These are phyloP conservation scores for Drosophila melanica DNA, from an alignment of 1,140 invertebrate genomes.

Conservation along the genomic window DNA sequence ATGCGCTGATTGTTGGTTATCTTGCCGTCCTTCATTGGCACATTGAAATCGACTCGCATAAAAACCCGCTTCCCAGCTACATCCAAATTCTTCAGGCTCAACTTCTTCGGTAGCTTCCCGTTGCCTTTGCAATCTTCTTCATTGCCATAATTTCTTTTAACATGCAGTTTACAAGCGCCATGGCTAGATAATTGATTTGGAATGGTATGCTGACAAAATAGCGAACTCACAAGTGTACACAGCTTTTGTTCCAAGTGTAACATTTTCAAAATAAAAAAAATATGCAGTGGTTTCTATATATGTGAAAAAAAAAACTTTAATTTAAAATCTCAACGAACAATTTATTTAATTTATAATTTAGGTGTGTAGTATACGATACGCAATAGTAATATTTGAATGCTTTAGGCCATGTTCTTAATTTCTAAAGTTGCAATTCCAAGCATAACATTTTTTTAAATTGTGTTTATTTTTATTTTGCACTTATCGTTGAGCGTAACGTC, in stretches of 20 bases:
- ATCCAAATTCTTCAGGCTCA: conserved; percentile 91
- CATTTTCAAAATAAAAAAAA: conserved; percentile 2
- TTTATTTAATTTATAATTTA: too few species aligned
- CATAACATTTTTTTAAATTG: neutral
- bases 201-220: neutral
- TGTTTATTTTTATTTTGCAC: neutral
- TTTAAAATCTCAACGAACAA: neutral
- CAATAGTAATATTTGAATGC: neutral
- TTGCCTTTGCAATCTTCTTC: neutral
- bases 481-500: neutral
- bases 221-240: neutral
- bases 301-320: neutral
- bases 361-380: neutral
- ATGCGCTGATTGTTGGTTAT: conserved; percentile 99
- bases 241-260: neutral
- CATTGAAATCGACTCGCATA: conserved; percentile 99
- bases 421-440: neutral
- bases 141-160: neutral
- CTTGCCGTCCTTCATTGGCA: conserved; percentile 97
- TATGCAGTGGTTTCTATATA: neutral
- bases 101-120: conserved; percentile 86
- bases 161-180: neutral
- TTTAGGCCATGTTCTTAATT: neutral
- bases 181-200: neutral
- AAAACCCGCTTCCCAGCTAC: conserved; percentile 90